Evolutionary conservation across 2,888 invertebrate species (phyloP).

Genomic region (Pedicia rivosa): DNA sequence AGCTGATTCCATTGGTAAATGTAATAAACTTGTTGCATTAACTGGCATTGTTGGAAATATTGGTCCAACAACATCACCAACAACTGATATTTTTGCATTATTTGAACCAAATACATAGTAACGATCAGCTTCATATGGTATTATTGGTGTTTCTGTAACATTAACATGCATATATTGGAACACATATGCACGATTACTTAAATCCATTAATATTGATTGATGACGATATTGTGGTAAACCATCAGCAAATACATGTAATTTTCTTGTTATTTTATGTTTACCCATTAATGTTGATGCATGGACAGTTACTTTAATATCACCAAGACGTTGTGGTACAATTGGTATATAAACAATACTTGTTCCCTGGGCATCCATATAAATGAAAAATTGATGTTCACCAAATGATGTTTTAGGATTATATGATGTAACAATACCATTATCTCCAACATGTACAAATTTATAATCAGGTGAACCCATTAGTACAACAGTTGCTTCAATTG

Average conservation of each 20-base stretch:
- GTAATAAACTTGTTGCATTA: slow-evolving; percentile 64
- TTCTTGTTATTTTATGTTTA: slow-evolving; percentile 47
- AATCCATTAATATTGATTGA: slow-evolving; percentile 79
- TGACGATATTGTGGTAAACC: slow-evolving; percentile 85
- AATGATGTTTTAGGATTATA: slow-evolving; percentile 82
- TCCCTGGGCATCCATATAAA: slow-evolving; percentile 66
- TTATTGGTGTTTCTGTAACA: slow-evolving; percentile 82
- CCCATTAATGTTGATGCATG: slow-evolving; percentile 61
- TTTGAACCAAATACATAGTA: slow-evolving; percentile 93
- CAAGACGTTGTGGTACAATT: slow-evolving; percentile 67
- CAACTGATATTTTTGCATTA: slow-evolving; percentile 61
- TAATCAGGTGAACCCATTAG: slow-evolving; percentile 70
- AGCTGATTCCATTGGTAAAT: slow-evolving; percentile 77
- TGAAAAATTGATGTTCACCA: slow-evolving; percentile 91
- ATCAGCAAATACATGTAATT: slow-evolving; percentile 63
- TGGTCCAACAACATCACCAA: slow-evolving; percentile 85
- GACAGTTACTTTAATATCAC: slow-evolving; percentile 57
- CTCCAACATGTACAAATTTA: slow-evolving; percentile 83
- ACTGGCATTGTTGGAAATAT: slow-evolving; percentile 87
- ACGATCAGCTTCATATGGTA: slow-evolving; percentile 78
- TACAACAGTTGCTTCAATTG: slow-evolving; percentile 78
- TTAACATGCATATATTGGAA: slow-evolving; percentile 94
- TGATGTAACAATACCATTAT: slow-evolving; percentile 69
- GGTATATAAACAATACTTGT: slow-evolving; percentile 76
- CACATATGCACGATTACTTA: slow-evolving; percentile 80